Base-by-base conservation (phyloP, 2,888 invertebrate genomes). In the Crematogaster levior region DNA sequence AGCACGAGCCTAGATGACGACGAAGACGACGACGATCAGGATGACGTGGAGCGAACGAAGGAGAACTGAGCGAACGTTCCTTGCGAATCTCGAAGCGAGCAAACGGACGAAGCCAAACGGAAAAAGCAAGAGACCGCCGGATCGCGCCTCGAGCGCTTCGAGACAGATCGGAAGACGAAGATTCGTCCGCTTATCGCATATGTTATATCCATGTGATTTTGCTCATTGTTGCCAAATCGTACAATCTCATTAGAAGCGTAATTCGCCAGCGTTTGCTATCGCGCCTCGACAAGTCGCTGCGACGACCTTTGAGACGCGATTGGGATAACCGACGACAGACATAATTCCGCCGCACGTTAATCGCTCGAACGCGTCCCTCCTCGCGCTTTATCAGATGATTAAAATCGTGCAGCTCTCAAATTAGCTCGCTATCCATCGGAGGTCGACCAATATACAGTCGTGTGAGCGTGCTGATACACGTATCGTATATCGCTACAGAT, bases 1-100 rank as follows among this genome's bases (percentile, higher is more conserved):
- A 84, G 43, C 68, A 56, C 82, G 84, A 88, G 83, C 85, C 82
- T 84, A 86, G 88, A 90, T 34, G 88, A 91, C 61, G 86, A 89
- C 46, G 86, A 89, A 12, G 86, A 90, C 27, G 86, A 89, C 66
- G 84, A 43, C 21, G 83, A 90, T 72, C 84, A 88, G 51, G 85
- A 89, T 12, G 86, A 89, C 18, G 88, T 88, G 63, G 82, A 81
- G 46, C 79, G 82, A 73, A 84, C 46, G 81, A 81, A 83, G 30
- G 74, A 85, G 51, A 79, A 87, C 77, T 85, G 83, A 84, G 56
- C 81, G 81, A 86, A 81, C 72, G 66, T 72, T 58, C 46, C 82
- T 74, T 65, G 53, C 75, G 70, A 66, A 81, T 66, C 77, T 79
- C 63, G 81, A 74, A 77, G 46, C 56, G 53, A 68, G 46, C 65